Percentiles rank a stretch among this genome's conserved stretches.
phyloP scores from a whole-genome alignment of 2,797 vertebrate genomes.

The Ctenopoma multispine region DNA sequence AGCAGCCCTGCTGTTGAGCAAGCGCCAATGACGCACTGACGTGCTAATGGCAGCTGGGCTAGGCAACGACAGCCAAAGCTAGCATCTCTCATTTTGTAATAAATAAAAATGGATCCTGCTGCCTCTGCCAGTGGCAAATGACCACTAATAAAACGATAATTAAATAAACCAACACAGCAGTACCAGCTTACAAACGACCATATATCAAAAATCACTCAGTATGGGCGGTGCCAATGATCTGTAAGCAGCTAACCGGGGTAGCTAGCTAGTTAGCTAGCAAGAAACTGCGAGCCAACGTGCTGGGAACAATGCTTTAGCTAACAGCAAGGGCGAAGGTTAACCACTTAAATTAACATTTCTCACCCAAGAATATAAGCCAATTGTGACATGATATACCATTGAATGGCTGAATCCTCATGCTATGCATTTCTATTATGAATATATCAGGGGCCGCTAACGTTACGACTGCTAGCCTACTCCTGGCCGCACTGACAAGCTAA shows the following conservation, averaged over 20 bases:
- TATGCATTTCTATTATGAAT: not conserved
- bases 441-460: not conserved
- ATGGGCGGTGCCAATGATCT: slow-evolving; percentile 64
- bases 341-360: not conserved
- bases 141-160: not conserved
- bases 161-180: not conserved
- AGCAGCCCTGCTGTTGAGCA: slow-evolving; percentile 46
- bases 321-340: slow-evolving; percentile 2
- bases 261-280: slow-evolving; percentile 29
- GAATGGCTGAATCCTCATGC: rapidly evolving
- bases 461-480: slow-evolving; percentile 21
- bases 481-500: slow-evolving; percentile 59
- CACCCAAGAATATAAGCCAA: rapidly evolving
- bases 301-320: slow-evolving; percentile 46
- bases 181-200: not conserved
- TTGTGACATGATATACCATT: rapidly evolving
- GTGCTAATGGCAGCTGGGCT: slow-evolving; percentile 50
- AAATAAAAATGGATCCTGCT: not conserved
- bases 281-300: slow-evolving; percentile 59
- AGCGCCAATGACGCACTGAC: slow-evolving; percentile 75
- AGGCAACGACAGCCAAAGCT: slow-evolving; percentile 38
- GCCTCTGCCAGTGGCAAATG: not conserved
- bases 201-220: not conserved
- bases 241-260: slow-evolving; percentile 58
- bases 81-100: slow-evolving; percentile 22